phyloP scores from a whole-genome alignment of 2,888 invertebrate genomes.

The Campoletis raptor region DNA sequence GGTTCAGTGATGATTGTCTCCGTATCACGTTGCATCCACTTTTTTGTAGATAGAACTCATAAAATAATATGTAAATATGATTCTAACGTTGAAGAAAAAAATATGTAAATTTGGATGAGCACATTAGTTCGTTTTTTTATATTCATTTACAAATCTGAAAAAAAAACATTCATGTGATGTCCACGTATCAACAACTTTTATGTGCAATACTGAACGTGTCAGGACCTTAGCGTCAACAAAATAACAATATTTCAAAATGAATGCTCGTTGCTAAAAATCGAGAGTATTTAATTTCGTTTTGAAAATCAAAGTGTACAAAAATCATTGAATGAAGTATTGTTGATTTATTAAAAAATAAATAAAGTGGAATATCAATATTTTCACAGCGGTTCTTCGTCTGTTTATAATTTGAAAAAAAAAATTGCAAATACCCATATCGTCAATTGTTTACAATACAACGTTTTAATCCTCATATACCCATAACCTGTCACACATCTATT shows the following conservation, averaged over 20 bases:
- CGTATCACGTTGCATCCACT: conserved; percentile 24
- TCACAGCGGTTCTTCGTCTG: neutral
- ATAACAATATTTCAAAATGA: neutral
- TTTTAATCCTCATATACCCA: conserved; percentile 11
- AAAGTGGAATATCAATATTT: neutral
- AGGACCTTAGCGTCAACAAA: neutral
- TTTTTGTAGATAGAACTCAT: conserved; percentile 3
- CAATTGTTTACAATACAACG: neutral
- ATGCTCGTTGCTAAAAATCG: neutral
- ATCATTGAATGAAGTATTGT: neutral
- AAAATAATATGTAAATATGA: conserved; percentile 2
- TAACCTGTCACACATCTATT: conserved; percentile 34
- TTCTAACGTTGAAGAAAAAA: neutral
- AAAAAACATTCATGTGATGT: neutral
- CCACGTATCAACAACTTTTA: neutral
- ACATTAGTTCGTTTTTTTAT: neutral
- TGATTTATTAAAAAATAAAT: neutral
- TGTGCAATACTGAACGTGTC: neutral
- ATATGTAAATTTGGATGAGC: neutral
- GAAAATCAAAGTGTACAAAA: neutral
- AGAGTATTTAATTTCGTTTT: neutral
- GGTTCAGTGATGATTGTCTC: conserved; percentile 40
- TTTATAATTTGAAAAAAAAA: neutral
- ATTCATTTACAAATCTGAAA: neutral
- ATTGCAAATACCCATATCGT: neutral